phyloP scores from a whole-genome alignment of 2,797 vertebrate species.

The Lacerta viridis region DNA sequence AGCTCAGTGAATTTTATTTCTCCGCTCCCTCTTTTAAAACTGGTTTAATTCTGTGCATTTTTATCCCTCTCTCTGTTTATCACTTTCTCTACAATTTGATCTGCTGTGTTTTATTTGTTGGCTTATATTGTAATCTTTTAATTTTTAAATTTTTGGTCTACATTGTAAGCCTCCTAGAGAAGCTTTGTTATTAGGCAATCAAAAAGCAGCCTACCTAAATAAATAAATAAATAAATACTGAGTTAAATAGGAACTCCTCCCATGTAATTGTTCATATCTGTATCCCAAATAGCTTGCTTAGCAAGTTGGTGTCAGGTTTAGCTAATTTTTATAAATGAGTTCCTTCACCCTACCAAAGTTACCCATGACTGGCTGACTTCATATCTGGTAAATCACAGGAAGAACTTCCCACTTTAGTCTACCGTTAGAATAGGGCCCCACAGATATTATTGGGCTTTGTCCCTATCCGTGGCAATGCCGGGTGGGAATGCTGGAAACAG shows the following conservation, averaged over 20 bases:
- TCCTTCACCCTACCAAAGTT: not conserved
- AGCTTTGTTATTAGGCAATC: not conserved
- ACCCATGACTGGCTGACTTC: not conserved
- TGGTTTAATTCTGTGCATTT: not conserved
- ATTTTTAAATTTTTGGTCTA: conserved; percentile 5
- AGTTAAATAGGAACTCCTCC: not conserved
- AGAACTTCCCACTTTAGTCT: not conserved
- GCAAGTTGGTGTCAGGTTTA: not conserved
- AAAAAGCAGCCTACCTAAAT: not conserved
- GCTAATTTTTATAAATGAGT: not conserved
- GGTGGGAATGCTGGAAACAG: not conserved
- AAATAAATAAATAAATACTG: not conserved
- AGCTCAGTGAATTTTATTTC: not conserved
- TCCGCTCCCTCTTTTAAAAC: not conserved
- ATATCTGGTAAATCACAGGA: not conserved
- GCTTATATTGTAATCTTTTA: not conserved
- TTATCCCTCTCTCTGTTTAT: not conserved
- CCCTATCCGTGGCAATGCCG: not conserved
- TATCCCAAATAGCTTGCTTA: not conserved
- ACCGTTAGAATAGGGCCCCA: no score
- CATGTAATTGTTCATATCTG: not conserved
- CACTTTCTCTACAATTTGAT: not conserved
- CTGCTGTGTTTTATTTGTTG: not conserved
- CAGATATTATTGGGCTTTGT: no score
- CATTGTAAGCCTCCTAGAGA: not conserved